Evolutionary conservation across 1,140 invertebrate genomes (phyloP).

Genomic region (Penaeus indicus): DNA sequence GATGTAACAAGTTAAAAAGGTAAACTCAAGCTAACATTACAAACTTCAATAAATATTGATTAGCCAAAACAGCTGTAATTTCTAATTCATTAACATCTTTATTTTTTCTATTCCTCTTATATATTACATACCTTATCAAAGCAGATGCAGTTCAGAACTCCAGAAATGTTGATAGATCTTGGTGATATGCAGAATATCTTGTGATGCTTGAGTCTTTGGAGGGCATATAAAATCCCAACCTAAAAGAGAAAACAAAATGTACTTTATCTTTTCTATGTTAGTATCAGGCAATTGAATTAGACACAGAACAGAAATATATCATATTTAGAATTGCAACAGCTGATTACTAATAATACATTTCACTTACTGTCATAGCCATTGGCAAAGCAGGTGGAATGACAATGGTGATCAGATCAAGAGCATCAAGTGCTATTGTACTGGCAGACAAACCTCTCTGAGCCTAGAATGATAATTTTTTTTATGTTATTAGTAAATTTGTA

Average conservation of each 20-base stretch:
- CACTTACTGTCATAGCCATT: conserved; percentile 87
- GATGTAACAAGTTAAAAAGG: not conserved
- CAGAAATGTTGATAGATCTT: conserved; percentile 76
- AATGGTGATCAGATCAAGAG: conserved; percentile 93
- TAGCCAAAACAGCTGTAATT: not conserved
- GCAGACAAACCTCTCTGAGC: conserved; percentile 66
- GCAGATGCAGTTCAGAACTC: conserved; percentile 92
- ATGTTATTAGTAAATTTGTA: conserved; percentile 1
- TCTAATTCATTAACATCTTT: not conserved
- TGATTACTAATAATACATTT: not conserved
- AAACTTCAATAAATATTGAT: no score
- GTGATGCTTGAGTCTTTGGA: conserved; percentile 73
- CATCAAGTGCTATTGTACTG: conserved; percentile 70
- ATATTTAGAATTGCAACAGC: not conserved
- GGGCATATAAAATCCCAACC: conserved; percentile 72
- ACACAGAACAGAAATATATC: not conserved
- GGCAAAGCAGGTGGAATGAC: conserved; percentile 94
- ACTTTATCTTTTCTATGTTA: not conserved
- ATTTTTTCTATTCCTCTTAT: not conserved
- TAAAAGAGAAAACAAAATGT: conserved; percentile 33
- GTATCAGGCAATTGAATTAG: not conserved
- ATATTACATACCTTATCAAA: conserved; percentile 86
- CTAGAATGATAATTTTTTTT: conserved; percentile 67
- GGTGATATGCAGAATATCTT: conserved; percentile 78
- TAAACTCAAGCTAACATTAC: not conserved